phyloP scores from a whole-genome alignment of 2,888 invertebrate species.

The Ennomos fuscantarius region DNA sequence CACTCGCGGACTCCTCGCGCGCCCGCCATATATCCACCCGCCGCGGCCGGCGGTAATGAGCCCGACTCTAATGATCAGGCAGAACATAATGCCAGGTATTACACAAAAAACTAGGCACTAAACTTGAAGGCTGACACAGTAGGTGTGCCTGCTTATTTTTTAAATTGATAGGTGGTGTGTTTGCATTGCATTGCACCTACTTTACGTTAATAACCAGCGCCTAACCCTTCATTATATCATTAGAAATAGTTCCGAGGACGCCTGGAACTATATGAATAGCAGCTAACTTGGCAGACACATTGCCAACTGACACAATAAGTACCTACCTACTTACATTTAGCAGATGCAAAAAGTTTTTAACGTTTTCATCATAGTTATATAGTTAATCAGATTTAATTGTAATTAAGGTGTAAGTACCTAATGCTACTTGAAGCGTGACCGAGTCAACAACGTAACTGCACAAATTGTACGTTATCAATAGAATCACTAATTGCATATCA shows the following conservation, averaged over 20 bases:
- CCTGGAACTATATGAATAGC: neutral
- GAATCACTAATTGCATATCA: slow-evolving; percentile 10
- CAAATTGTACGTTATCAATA: neutral
- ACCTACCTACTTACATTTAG: no score
- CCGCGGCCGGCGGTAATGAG: neutral
- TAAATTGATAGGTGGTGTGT: slow-evolving; percentile 6
- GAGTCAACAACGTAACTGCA: slow-evolving; percentile 5
- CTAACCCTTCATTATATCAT: no score
- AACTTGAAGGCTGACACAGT: slow-evolving; percentile 3
- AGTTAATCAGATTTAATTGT: no score
- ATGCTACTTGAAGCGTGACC: neutral
- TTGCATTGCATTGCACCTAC: neutral
- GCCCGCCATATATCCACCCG: slow-evolving; percentile 5
- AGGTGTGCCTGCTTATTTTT: slow-evolving; percentile 3
- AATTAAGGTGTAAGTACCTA: no score
- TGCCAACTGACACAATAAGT: no score
- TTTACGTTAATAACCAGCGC: no score
- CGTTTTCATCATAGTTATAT: no score
- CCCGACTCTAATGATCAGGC: neutral
- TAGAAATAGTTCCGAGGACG: neutral
- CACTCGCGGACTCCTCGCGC: neutral
- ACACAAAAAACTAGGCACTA: neutral
- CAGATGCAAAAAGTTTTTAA: no score
- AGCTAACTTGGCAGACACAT: neutral
- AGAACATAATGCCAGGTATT: slow-evolving; percentile 12